Conservation (phyloP, 2,797 vertebrate species). For the Chaenodraco wilsoni region DNA sequence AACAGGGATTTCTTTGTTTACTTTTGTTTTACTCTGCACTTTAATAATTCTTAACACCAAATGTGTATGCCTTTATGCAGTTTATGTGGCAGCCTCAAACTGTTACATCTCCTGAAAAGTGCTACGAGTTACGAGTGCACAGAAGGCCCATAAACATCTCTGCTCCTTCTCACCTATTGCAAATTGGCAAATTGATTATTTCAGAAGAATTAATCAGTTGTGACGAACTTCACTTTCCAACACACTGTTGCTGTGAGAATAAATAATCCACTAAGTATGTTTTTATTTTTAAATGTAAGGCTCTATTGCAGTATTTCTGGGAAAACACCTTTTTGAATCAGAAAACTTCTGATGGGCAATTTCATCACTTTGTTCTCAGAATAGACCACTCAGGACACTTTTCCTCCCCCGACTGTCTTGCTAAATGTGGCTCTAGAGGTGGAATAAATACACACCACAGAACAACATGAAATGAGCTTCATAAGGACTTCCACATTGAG, state of each 20-base stretch:
- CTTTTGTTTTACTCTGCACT: not conserved
- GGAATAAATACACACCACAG: not conserved
- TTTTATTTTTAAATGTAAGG: not conserved
- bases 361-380: conserved; percentile 27
- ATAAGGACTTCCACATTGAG: not conserved
- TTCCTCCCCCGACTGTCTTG: conserved; percentile 4
- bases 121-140: conserved; percentile 11
- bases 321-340: not conserved
- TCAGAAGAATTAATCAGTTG: conserved; percentile 14
- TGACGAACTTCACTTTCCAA: conserved; percentile 9
- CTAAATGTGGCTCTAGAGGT: conserved; percentile 4
- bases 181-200: not conserved
- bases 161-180: conserved; percentile 19
- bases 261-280: conserved; percentile 11
- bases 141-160: not conserved
- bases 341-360: conserved; percentile 15
- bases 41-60: conserved; percentile 18
- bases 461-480: not conserved
- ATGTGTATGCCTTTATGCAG: not conserved
- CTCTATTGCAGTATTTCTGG: not conserved
- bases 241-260: not conserved
- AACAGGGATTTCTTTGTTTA: not conserved
- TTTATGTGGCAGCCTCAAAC: not conserved
- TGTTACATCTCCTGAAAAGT: not conserved
- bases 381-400: conserved; percentile 15